A percentile compares a stretch with the other conserved stretches of the same genome.
Evolutionary conservation across 2,113 vertebrate genomes (phyloP).

Genomic region (Chaenocephalus aceratus): DNA sequence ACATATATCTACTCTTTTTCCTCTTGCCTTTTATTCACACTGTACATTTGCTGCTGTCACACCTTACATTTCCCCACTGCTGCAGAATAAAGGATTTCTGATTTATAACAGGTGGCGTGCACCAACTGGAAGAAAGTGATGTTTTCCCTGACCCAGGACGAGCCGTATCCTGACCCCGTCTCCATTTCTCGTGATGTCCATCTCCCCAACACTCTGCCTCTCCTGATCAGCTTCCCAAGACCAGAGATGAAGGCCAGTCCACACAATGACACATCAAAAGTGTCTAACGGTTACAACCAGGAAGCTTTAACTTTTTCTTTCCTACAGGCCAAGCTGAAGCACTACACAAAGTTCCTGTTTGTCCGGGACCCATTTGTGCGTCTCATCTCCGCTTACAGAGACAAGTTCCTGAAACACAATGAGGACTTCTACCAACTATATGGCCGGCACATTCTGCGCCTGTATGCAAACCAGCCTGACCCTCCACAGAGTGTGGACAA

Average conservation of each 20-base stretch:
- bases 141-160: background rate
- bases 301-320: background rate
- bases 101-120: conserved; percentile 51
- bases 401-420: conserved; percentile 7
- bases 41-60: too few relatives aligned
- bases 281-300: background rate
- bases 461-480: background rate
- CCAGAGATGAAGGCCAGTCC: conserved; percentile 41
- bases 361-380: conserved; percentile 61
- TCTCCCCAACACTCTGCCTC: rapidly evolving
- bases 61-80: too few relatives aligned
- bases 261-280: background rate
- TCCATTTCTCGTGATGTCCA: conserved; percentile 2
- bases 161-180: conserved; percentile 42
- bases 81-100: too few relatives aligned
- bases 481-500: background rate
- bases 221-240: conserved; percentile 1
- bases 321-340: conserved; percentile 48
- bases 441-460: background rate
- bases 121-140: conserved; percentile 60
- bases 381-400: conserved; percentile 53
- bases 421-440: background rate
- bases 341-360: conserved; percentile 68
- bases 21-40: too few relatives aligned
- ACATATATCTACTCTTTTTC: too few relatives aligned